These are phyloP conservation scores for Anoura caudifer DNA, from an alignment of 2,113 vertebrate genomes.

Conservation along the genomic window DNA sequence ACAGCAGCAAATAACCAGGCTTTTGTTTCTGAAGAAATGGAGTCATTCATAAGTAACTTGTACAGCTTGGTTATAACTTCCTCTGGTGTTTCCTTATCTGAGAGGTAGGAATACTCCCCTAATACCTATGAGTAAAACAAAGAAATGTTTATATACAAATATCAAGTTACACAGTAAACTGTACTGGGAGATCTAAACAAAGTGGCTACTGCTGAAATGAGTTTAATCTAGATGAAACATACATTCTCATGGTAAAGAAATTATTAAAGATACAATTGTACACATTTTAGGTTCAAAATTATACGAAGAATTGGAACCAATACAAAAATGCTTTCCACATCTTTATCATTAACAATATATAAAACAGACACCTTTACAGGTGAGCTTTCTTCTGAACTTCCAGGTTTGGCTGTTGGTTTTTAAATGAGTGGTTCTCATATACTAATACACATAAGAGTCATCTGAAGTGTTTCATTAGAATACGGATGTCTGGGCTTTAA, in stretches of 20 bases:
- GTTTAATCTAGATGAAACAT: conserved; percentile 30
- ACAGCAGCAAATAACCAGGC: conserved; percentile 91
- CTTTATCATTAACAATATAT: not conserved
- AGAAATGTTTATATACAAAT: not conserved
- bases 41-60: conserved; percentile 83
- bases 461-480: not conserved
- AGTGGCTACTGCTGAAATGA: not conserved
- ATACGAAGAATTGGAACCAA: conserved; percentile 18
- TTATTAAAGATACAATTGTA: not conserved
- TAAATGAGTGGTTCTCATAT: not conserved
- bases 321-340: conserved; percentile 7
- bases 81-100: conserved; percentile 80
- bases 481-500: not conserved
- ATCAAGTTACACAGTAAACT: not conserved
- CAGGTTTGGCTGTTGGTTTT: not conserved
- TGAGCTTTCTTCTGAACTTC: conserved; percentile 27
- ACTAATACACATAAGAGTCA: not conserved
- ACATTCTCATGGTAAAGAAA: not conserved
- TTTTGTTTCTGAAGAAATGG: conserved; percentile 89
- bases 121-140: conserved; percentile 85
- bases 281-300: conserved; percentile 17
- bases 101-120: conserved; percentile 91
- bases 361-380: conserved; percentile 4
- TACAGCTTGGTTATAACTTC: conserved; percentile 84
- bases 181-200: not conserved